Evolutionary conservation across 2,113 vertebrate genomes (phyloP), one percentile per base, ranked within the genome.

Genomic region (Chloroceryle aenea): DNA sequence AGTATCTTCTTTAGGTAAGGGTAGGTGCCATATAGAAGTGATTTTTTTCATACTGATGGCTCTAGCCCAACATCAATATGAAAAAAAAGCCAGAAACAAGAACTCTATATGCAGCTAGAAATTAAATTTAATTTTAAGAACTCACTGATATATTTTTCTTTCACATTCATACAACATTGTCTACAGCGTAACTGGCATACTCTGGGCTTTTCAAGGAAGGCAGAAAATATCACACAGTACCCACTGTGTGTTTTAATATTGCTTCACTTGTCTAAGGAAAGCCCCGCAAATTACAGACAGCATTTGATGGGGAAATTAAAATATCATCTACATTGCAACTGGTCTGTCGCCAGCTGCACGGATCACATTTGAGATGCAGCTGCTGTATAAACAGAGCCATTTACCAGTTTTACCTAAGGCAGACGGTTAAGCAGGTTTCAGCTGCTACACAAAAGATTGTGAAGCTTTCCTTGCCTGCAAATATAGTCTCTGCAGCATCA

Each of bases 321-420:
- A 86, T 66, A 96, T 77, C 76, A 96, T 93, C 95, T 87, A 95
- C 87, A 88, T 66, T 63, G 89, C 83, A 94, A 95, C 77, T 93
- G 85, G 89, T 93, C 67, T 3, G 47, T 89, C 0, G 43, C 96
- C 94, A 97, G 96, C 93, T 96, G 89, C 88, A 94, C 9, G 73
- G 92, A 93, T 95, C 81, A 16, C 53, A 69, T 89, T 93, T 89
- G 93, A 90, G 95, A 94, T 90, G 94, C 94, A 96, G 96, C 94
- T 97, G 95, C 89, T 91, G 77, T 73, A 92, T 64, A 95, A 96
- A 82, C 87, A 93, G 92, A 95, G 69, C 68, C 72, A 88, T 95
- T 94, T 94, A 89, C 93, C 93, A 95, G 86, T 83, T 95, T 89
- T 88, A 97, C 95, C 94, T 95, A 82, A 90, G 95, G 94, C 91